Evolutionary conservation across 2,113 vertebrate genomes (phyloP), one percentile per base, ranked within the genome.

Genomic region (Pedetes capensis): DNA sequence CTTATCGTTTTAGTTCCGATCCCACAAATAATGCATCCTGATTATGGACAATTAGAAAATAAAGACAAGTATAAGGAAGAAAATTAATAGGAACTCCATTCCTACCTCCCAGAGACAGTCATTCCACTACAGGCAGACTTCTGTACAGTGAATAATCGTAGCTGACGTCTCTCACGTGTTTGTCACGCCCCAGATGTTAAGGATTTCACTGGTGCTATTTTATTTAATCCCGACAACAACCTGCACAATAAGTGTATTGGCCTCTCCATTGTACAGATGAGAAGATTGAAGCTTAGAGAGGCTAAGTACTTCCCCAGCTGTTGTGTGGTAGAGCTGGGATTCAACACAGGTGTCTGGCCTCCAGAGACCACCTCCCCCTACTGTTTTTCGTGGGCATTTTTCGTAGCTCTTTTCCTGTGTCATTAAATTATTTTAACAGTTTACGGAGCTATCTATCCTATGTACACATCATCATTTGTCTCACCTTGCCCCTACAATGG

Each of bases 171-270:
- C 16, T 57, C 47, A 13, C 20, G 8, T 25, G 4, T 49, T 61
- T 87, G 34, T 39, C 57, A 39, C 0, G 9, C n/a, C 18, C 27
- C n/a, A 53, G 51, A 53, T 29, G 9, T 53, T 37, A 66, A 94
- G 47, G 53, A 47, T 64, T 83, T 87, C n/a, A 57, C 11, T 11
- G 11, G n/a, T n/a, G 10, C 23, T n/a, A 12, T 55, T 68, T 74
- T 61, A 27, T 83, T 47, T 63, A 69, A 34, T 27, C 42, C 71
- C 32, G 49, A 61, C 53, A 27, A 44, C 47, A 39, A 64, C 29
- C n/a, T 25, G 0, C 20, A 7, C 0, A 2, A 8, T 14, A 7
- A 10, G 7, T 42, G n/a, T n/a, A 57, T 14, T 1, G 51, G 34
- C 18, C 17, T 51, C 34, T 42, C 39, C 68, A 18, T 12, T 27